Percentiles rank a stretch among this genome's conserved stretches.
Conservation (phyloP, 1,140 invertebrate species). For the Tetramorium alpestre region DNA sequence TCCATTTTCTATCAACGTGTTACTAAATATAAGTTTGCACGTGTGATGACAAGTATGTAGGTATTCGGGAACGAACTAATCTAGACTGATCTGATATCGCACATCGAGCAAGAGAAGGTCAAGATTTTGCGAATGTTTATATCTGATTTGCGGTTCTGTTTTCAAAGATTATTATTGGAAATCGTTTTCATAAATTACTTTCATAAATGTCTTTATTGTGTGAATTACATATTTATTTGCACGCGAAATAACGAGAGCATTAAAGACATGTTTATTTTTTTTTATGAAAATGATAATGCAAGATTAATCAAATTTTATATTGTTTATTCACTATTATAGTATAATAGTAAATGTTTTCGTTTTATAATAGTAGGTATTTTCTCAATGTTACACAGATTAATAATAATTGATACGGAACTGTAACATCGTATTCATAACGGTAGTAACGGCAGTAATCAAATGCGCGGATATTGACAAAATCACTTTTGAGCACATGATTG, state of each 20-base stretch:
- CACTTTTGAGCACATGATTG: neutral
- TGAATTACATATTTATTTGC: neutral
- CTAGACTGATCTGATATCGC: neutral
- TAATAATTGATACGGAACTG: neutral
- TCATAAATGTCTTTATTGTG: neutral
- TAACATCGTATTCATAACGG: neutral
- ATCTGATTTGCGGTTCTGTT: neutral
- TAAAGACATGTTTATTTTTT: neutral
- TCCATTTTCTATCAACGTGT: neutral
- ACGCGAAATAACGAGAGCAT: neutral
- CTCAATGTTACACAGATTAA: neutral
- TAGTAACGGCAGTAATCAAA: neutral
- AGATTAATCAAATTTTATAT: neutral
- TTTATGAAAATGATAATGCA: neutral
- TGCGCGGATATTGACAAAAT: constrained; percentile 1
- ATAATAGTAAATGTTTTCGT: neutral
- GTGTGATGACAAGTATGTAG: neutral
- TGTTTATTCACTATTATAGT: neutral
- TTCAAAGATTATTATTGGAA: constrained; percentile 8
- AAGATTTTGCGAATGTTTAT: neutral
- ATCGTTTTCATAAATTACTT: neutral
- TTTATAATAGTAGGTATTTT: neutral
- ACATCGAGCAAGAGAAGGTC: neutral
- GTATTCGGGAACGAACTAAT: neutral
- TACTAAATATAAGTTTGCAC: neutral